A percentile compares a stretch with the other conserved stretches of the same genome.
Conservation (phyloP, 2,888 invertebrate genomes). For the Drosophila infuscata region DNA sequence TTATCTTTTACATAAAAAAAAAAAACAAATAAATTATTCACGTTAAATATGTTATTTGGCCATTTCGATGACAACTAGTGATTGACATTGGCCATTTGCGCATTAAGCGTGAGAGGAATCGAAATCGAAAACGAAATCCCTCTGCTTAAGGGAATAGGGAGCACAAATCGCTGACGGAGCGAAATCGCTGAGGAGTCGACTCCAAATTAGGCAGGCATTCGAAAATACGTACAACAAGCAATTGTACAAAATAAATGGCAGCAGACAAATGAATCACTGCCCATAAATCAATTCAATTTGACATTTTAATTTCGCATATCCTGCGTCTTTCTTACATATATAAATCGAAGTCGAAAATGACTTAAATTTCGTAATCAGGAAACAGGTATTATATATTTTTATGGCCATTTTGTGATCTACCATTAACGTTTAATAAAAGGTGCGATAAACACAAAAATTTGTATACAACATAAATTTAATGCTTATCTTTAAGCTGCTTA, state of each 20-base stretch:
- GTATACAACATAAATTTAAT: neutral
- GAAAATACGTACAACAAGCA: conserved; percentile 26
- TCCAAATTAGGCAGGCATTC: conserved; percentile 11
- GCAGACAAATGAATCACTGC: conserved; percentile 46
- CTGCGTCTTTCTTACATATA: conserved; percentile 12
- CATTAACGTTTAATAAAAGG: neutral
- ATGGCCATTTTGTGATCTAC: neutral
- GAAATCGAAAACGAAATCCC: conserved; percentile 19
- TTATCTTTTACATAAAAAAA: neutral
- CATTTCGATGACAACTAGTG: conserved; percentile 21
- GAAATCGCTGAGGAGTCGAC: conserved; percentile 17
- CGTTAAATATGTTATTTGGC: conserved; percentile 22
- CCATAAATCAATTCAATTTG: conserved; percentile 74
- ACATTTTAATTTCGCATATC: conserved; percentile 62
- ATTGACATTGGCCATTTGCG: conserved; percentile 21
- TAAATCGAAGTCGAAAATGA: conserved; percentile 10
- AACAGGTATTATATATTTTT: conserved; percentile 5
- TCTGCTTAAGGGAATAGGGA: neutral
- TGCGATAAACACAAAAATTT: neutral
- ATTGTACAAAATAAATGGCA: conserved; percentile 53
- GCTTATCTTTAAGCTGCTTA: neutral
- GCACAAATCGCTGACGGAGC: conserved; percentile 22
- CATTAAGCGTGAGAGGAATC: conserved; percentile 10
- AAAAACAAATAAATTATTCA: conserved; percentile 31
- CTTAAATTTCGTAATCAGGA: conserved; percentile 10